Evolutionary conservation across 2,797 vertebrate species (phyloP), one percentile per base, ranked within the genome.

Genomic region (Cetoscarus ocellatus): DNA sequence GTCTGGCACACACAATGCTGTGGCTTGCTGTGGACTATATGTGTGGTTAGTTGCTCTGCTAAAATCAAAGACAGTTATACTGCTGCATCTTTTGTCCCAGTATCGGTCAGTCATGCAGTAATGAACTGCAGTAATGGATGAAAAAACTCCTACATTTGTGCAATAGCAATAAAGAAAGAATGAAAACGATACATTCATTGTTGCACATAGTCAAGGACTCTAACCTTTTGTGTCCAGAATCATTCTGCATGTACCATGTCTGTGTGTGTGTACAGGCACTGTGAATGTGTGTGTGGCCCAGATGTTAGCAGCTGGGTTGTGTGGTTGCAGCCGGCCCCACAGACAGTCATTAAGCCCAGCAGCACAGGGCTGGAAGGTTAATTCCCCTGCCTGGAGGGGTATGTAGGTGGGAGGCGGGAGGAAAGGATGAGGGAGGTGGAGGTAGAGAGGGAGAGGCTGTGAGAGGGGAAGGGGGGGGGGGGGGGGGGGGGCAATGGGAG

Each of bases 311-410:
- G 88, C 91, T 93, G 90, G 86, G 69, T 66, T 71, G 83, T 91
- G 86, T 89, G 89, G 86, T 82, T 67, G n/a, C 74, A 69, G 70
- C 68, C 50, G 68, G 73, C 84, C 87, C 89, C 80, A 86, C 86
- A 90, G 88, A 92, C 88, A 91, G 91, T 90, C 92, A 94, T 94
- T 93, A 93, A 88, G 90, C 86, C 83, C 82, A 88, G 84, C 79
- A 88, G 85, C 88, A 80, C 75, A 65, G 80, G 82, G 92, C 83
- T 90, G 79, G 78, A 85, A 93, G 92, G 90, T 92, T 93, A 92
- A 93, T 92, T 86, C 88, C 79, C 85, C 77, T 18, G 75, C 87
- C 82, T 87, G 79, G 80, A 87, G 88, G 79, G 73, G 79, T 79
- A 75, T 83, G 84, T 69, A 79, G 75, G 75, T 75, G 80, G 84